These are phyloP conservation scores for Hydrozoanthus tunicans DNA, from an alignment of 64 coral and sea anemone species.

Conservation along the genomic window DNA sequence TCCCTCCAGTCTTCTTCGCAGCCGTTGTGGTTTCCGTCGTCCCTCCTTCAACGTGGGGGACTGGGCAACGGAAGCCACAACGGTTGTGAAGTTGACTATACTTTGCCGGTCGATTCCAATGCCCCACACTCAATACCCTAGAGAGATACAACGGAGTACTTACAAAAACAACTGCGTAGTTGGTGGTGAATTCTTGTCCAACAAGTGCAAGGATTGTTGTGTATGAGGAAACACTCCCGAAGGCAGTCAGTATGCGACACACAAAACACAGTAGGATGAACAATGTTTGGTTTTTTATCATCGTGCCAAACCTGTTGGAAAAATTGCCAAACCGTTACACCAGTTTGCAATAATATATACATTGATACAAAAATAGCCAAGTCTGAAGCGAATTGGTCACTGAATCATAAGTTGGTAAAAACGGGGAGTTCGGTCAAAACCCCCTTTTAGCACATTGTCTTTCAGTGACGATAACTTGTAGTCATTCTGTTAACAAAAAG, in stretches of 20 bases:
- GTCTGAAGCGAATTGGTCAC: neutral
- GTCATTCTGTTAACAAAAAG: neutral
- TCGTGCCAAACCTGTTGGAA: conserved; percentile 17
- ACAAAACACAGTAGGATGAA: neutral
- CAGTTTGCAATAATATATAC: neutral
- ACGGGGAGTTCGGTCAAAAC: no score
- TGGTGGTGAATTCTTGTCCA: neutral
- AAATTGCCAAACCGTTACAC: neutral
- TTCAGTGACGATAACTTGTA: no score
- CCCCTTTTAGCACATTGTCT: no score
- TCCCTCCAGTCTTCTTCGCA: neutral
- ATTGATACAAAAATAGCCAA: neutral
- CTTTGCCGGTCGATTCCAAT: no score
- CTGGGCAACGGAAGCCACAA: neutral
- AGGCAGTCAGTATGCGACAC: neutral
- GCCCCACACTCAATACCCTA: no score
- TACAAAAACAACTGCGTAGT: neutral
- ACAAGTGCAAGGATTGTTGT: neutral
- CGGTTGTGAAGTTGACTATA: no score
- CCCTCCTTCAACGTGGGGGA: neutral
- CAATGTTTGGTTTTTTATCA: neutral
- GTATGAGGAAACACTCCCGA: neutral
- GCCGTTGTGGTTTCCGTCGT: neutral
- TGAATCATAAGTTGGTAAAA: no score
- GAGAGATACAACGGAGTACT: neutral